phyloP scores from a whole-genome alignment of 1,140 invertebrate genomes.

The Pentalonia nigronervosa region DNA sequence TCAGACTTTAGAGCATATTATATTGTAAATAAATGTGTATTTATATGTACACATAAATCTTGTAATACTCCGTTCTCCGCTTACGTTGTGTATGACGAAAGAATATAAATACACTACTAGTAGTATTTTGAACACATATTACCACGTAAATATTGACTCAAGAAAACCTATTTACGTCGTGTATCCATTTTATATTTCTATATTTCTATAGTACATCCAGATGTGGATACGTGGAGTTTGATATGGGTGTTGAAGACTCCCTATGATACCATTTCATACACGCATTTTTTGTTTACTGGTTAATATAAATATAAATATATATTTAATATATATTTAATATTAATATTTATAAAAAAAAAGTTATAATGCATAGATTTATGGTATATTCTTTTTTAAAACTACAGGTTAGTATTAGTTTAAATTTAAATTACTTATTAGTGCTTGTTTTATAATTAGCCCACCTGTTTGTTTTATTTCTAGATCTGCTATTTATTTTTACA shows the following conservation, averaged over 20 bases:
- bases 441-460: neutral
- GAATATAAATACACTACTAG: neutral
- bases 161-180: too few relatives aligned
- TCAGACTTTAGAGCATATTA: neutral
- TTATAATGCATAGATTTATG: neutral
- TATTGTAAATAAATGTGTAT: neutral
- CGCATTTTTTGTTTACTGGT: neutral
- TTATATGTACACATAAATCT: neutral
- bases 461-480: neutral
- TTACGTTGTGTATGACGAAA: neutral
- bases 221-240: neutral
- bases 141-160: neutral
- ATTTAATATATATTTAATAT: too few relatives aligned
- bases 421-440: neutral
- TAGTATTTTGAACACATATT: neutral
- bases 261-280: neutral
- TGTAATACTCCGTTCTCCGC: neutral
- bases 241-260: neutral
- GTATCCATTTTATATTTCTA: too few relatives aligned
- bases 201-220: neutral
- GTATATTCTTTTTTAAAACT: neutral
- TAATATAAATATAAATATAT: too few relatives aligned
- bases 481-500: neutral
- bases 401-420: too few relatives aligned
- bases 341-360: neutral